Conservation (phyloP, 2,113 vertebrate genomes). For the Lethenteron reissneri region DNA sequence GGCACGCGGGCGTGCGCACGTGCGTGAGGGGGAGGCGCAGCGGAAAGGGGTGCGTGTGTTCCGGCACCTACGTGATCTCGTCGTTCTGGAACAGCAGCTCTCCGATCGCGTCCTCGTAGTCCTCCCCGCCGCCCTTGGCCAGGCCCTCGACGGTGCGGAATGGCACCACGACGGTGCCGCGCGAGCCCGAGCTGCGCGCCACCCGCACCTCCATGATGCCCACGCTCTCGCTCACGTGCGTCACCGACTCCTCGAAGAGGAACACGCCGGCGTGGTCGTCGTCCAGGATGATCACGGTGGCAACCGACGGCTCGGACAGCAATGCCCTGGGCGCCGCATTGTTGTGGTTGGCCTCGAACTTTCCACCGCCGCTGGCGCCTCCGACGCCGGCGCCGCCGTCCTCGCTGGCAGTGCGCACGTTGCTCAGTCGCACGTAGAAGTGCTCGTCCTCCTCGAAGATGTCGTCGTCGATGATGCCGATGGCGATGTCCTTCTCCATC, state of each 20-base stretch:
- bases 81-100: constrained; percentile 82
- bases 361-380: no score
- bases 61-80: constrained; percentile 64
- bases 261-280: constrained; percentile 90
- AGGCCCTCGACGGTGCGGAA: constrained; percentile 69
- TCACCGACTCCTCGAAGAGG: constrained; percentile 51
- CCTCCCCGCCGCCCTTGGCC: constrained; percentile 75
- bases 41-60: no score
- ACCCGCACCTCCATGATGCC: constrained; percentile 85
- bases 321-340: constrained; percentile 27
- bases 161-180: constrained; percentile 63
- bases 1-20: no score
- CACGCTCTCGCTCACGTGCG: constrained; percentile 61
- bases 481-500: constrained; percentile 33
- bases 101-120: constrained; percentile 78
- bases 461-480: constrained; percentile 68
- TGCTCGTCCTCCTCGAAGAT: constrained; percentile 85
- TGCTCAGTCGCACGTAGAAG: constrained; percentile 43
- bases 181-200: constrained; percentile 50
- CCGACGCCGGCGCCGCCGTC: neutral
- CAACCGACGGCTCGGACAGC: constrained; percentile 43
- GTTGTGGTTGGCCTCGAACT: constrained; percentile 13
- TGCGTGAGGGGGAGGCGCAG: no score
- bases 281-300: constrained; percentile 69
- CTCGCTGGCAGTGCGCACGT: constrained; percentile 20